Base-by-base conservation (phyloP, 2,888 invertebrate genomes). In the Heteromurus nitidus region DNA sequence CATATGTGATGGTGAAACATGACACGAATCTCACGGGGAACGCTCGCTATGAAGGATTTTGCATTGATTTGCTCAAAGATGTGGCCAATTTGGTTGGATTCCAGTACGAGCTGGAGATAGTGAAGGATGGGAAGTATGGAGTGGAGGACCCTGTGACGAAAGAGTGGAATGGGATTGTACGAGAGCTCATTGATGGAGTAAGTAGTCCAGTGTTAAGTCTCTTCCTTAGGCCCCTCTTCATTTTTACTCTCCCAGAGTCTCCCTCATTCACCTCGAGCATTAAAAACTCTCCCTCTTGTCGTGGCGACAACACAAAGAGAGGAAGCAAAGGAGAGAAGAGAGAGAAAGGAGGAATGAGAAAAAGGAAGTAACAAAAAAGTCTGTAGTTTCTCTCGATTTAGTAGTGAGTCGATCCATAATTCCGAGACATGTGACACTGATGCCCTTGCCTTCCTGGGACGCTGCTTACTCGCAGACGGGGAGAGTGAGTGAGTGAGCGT, bases 81-180 rank as follows among this genome's bases (percentile, higher is more conserved):
- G 95, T 97, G 65, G 95, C 96, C 1, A 91, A 92, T 0, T 92
- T 95, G 88, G 95, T 96, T 1, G 96, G 96, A 18, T 97, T 97
- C 90, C 94, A 96, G 88, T 97, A 96, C 89, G 92, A 93, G 50
- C 93, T 97, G 85, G 91, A 94, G 60, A 90, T 96, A 62, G 95
- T 96, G 0, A 95, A 96, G 0, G 96, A 96, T 88, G 92, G 92
- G 86, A 95, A 95, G 93, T 97, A 97, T 88, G 97, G 96, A 0
- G 96, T 94, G 0, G 93, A 94, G 88, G 94, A 96, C 89, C 95
- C 95, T 0, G 94, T 95, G 82, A 95, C 95, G 0, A 95, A 94
- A 81, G 93, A 95, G 87, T 96, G 96, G 96, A 96, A 96, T 87
- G 96, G 96, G 1, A 95, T 96, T 75, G 96, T 96, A 0, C 91